Percentiles rank a stretch among this genome's conserved stretches.
phyloP scores from a whole-genome alignment of 2,888 invertebrate genomes.

The Lapara coniferarum region DNA sequence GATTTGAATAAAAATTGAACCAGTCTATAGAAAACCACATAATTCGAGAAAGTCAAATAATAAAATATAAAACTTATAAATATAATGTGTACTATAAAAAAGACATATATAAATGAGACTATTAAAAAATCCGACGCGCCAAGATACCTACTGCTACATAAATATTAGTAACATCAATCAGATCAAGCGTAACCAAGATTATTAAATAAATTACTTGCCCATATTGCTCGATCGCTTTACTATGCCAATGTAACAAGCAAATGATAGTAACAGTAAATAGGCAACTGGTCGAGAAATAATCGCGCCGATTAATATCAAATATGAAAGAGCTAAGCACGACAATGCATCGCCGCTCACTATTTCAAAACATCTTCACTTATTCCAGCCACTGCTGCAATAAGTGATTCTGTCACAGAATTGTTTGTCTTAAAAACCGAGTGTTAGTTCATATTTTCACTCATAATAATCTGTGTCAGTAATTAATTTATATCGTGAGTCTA shows the following conservation, averaged over 20 bases:
- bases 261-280: conserved; percentile 27
- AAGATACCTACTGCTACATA: neutral
- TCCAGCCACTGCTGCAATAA: conserved; percentile 22
- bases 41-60: too few relatives aligned
- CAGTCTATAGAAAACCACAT: too few relatives aligned
- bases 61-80: too few relatives aligned
- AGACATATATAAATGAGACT: too few relatives aligned
- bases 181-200: conserved; percentile 15
- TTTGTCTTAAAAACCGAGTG: conserved; percentile 10
- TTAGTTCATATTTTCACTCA: conserved; percentile 14
- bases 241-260: conserved; percentile 22
- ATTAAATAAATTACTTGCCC: neutral
- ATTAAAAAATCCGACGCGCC: too few relatives aligned
- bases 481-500: conserved; percentile 13
- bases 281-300: conserved; percentile 27
- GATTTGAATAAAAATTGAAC: too few relatives aligned
- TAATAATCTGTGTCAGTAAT: neutral
- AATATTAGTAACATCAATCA: neutral
- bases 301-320: conserved; percentile 46
- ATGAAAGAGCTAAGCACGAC: conserved; percentile 45
- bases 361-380: conserved; percentile 43
- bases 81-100: too few relatives aligned
- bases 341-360: conserved; percentile 53
- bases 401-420: conserved; percentile 18
- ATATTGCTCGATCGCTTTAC: conserved; percentile 7